Evolutionary conservation across 1,140 invertebrate species (phyloP), one percentile per base, ranked within the genome.

Genomic region (Drosophila sproati): DNA sequence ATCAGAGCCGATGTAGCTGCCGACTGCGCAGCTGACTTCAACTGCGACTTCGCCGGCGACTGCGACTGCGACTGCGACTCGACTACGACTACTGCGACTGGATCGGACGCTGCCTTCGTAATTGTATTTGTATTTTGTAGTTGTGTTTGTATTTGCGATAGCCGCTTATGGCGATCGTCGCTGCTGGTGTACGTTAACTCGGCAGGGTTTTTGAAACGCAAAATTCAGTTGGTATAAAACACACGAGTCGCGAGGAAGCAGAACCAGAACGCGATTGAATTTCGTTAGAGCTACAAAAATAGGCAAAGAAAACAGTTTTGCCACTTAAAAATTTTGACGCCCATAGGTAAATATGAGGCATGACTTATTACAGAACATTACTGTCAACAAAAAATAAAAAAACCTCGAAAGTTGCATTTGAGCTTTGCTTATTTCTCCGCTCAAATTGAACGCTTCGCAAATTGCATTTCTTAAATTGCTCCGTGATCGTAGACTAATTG

Each of bases 191-290:
- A 83, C 78, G 83, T 78, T 83, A 82, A 81, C 87, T 91, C 88
- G 86, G 66, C 88, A 91, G 88, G 88, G 88, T 91, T 87, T 86
- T 70, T 68, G 71, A 91, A 83, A 91, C 83, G 74, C 69, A 62
- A 91, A 91, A 34, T 91, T 91, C 88, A 91, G 88, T 91, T 88
- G 80, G 80, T 73, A 83, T 72, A 71, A 90, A 75, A 51, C 78
- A 51, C 59, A 81, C 82, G 80, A 88, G 77, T 56, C 82, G 88
- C 78, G 78, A 81, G 82, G 87, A 91, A 87, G 87, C 78, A 76
- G 47, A 77, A 68, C 61, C 64, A 57, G 66, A 78, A 74, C 80
- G 71, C 75, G 75, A 70, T 73, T 69, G 50, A 41, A 61, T 61
- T 73, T 66, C 64, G 71, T 73, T 61, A 61, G 35, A 64, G 68